Evolutionary conservation across 2,797 vertebrate species (phyloP).

Genomic region (Cryptoblepharus egeriae): DNA sequence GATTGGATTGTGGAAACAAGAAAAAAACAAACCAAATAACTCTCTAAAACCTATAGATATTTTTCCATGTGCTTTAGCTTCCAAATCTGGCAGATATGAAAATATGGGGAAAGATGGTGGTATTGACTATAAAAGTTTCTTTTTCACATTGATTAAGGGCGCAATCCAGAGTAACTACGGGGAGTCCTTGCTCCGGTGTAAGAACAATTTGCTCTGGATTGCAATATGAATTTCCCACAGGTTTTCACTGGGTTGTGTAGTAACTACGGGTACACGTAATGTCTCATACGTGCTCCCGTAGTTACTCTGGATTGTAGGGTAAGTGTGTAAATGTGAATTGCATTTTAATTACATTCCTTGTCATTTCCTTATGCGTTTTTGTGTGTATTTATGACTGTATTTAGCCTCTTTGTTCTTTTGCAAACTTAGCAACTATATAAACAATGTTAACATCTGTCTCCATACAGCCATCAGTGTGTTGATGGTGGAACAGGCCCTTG

Average conservation of each 20-base stretch:
- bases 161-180: too few relatives aligned
- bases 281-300: too few relatives aligned
- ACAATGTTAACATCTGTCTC: neutral
- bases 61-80: neutral
- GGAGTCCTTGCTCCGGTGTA: too few relatives aligned
- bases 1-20: conserved; percentile 4
- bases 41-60: neutral
- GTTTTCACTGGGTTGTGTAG: too few relatives aligned
- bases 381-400: conserved; percentile 21
- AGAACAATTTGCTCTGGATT: too few relatives aligned
- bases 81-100: neutral
- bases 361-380: conserved; percentile 12
- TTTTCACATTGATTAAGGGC: neutral
- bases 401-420: conserved; percentile 6
- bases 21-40: too few relatives aligned
- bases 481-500: conserved; percentile 3
- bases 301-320: too few relatives aligned
- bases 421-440: conserved; percentile 23
- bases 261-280: too few relatives aligned
- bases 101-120: neutral
- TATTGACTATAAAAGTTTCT: neutral
- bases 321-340: neutral
- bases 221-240: too few relatives aligned
- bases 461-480: neutral
- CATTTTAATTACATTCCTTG: neutral